These are phyloP conservation scores for Triplophysa bombifrons DNA, from an alignment of 2,797 vertebrate species.

Conservation along the genomic window DNA sequence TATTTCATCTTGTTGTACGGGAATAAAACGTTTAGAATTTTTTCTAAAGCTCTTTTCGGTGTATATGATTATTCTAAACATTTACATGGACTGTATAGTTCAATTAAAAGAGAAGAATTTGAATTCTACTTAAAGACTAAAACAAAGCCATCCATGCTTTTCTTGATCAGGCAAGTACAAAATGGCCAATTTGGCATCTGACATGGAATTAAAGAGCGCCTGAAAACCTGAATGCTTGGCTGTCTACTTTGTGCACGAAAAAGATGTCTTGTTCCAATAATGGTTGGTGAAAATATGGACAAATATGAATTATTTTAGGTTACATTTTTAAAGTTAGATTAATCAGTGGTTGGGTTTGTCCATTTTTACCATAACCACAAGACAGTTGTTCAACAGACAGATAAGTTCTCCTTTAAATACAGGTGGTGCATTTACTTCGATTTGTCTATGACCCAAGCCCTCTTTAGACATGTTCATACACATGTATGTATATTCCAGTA, in stretches of 20 bases:
- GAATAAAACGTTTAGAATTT: neutral
- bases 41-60: too few relatives aligned
- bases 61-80: neutral
- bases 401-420: too few relatives aligned
- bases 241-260: too few relatives aligned
- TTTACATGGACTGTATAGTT: neutral
- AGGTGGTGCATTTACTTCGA: neutral
- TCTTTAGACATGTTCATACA: neutral
- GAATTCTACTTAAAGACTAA: neutral
- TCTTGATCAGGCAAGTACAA: neutral
- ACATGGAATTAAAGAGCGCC: neutral
- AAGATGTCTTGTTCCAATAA: too few relatives aligned
- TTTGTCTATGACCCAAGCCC: neutral
- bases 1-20: neutral
- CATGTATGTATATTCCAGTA: slow-evolving; percentile 4
- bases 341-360: too few relatives aligned
- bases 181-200: neutral
- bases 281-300: too few relatives aligned
- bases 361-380: too few relatives aligned
- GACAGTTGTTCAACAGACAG: too few relatives aligned
- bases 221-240: neutral
- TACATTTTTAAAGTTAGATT: too few relatives aligned
- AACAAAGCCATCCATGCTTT: neutral
- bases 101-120: neutral
- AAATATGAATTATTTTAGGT: too few relatives aligned